phyloP scores from a whole-genome alignment of 1,140 invertebrate genomes.

The Leucophenga varia region DNA sequence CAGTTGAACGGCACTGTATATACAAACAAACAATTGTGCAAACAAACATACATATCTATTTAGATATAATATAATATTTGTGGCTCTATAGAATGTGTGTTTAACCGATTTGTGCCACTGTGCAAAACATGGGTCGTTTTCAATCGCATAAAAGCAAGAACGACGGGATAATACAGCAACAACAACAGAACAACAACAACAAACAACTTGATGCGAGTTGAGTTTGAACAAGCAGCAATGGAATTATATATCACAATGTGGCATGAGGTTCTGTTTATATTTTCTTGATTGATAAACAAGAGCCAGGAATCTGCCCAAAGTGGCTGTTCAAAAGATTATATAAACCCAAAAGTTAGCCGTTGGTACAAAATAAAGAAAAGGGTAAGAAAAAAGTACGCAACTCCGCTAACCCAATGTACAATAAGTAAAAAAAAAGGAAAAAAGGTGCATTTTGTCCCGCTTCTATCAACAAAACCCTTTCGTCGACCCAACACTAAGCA shows the following conservation, averaged over 20 bases:
- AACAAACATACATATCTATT: no score
- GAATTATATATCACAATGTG: no score
- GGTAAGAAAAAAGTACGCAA: not conserved
- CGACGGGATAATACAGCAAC: constrained; percentile 5
- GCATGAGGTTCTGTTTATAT: no score
- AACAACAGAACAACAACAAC: not conserved
- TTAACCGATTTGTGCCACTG: constrained; percentile 1
- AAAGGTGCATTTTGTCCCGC: constrained; percentile 51
- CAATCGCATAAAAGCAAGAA: constrained; percentile 9
- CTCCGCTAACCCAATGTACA: not conserved
- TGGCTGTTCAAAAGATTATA: constrained; percentile 2
- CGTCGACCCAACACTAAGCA: no score
- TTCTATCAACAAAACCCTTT: no score
- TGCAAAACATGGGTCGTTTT: constrained; percentile 13
- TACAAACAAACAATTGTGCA: no score
- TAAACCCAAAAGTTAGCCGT: constrained; percentile 2
- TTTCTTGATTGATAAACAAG: no score
- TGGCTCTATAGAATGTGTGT: constrained; percentile 12
- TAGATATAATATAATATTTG: no score
- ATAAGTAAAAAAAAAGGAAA: no score
- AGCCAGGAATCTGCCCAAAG: not conserved
- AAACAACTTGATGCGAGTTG: no score
- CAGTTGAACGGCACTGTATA: not conserved
- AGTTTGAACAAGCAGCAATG: no score
- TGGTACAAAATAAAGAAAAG: constrained; percentile 3